These are phyloP conservation scores for Esox masquinongy DNA, from an alignment of 2,797 vertebrate species.

Conservation along the genomic window DNA sequence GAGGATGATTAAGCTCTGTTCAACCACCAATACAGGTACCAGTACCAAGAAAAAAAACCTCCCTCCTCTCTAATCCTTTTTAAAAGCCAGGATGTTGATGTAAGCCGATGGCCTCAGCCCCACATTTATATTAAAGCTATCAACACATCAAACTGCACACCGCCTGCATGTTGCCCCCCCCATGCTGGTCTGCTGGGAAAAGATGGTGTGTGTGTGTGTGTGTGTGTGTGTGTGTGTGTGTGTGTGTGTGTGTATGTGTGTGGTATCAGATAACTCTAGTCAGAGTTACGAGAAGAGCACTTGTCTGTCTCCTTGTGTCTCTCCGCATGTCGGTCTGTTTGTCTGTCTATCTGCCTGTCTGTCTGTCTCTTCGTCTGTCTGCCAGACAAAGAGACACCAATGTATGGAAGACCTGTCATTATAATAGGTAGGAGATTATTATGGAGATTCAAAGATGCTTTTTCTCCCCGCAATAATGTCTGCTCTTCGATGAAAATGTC, in stretches of 20 bases:
- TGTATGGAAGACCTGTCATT: no score
- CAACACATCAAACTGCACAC: conserved; percentile 49
- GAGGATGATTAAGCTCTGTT: conserved; percentile 51
- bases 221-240: no score
- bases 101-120: conserved; percentile 31
- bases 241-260: background rate
- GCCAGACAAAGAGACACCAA: no score
- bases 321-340: conserved; percentile 13
- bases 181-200: conserved; percentile 50
- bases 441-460: no score
- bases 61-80: conserved; percentile 34
- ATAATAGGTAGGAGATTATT: no score
- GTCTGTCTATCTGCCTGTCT: conserved; percentile 8
- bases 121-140: conserved; percentile 55
- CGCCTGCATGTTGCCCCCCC: conserved; percentile 44
- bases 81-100: conserved; percentile 61
- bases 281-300: background rate
- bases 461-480: no score
- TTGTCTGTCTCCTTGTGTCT: conserved; percentile 25
- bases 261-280: background rate
- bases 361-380: no score
- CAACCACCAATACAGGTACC: conserved; percentile 63
- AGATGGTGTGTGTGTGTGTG: background rate
- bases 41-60: conserved; percentile 32
- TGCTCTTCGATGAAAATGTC: no score